phyloP scores from a whole-genome alignment of 2,113 vertebrate genomes.

The Solea solea region DNA sequence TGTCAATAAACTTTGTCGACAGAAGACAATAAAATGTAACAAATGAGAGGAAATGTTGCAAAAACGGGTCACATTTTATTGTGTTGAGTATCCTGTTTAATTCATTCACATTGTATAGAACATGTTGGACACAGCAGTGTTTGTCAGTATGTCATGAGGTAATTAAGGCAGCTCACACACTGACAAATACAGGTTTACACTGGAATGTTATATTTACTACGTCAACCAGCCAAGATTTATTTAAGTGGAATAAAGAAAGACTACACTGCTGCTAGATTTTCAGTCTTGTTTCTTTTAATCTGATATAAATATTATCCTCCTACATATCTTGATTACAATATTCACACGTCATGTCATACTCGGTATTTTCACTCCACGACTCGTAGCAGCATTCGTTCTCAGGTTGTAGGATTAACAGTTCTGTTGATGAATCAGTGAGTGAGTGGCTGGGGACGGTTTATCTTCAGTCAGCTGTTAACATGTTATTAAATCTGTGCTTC shows the following conservation, averaged over 20 bases:
- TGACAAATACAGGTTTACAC: neutral
- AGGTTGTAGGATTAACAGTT: too few species aligned
- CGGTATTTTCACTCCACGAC: neutral
- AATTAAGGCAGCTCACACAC: slow-evolving; percentile 23
- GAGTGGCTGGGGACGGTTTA: neutral
- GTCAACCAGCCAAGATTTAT: neutral
- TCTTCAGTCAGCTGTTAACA: neutral
- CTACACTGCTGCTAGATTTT: too few species aligned
- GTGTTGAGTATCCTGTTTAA: neutral
- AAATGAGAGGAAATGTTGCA: neutral
- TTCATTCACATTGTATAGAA: neutral
- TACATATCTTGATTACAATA: neutral
- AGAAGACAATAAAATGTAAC: neutral
- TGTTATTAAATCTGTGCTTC: neutral
- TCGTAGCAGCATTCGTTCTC: slow-evolving; percentile 1
- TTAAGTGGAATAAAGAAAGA: neutral
- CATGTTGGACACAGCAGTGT: neutral
- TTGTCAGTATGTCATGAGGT: neutral
- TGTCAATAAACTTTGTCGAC: neutral
- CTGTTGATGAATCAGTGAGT: too few species aligned
- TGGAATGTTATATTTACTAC: slow-evolving; percentile 5
- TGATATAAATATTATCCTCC: neutral
- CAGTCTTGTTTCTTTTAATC: too few species aligned
- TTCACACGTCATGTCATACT: neutral
- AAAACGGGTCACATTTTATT: slow-evolving; percentile 17